Conservation (phyloP, 1,140 invertebrate species). For the Hydropsyche tenuis region DNA sequence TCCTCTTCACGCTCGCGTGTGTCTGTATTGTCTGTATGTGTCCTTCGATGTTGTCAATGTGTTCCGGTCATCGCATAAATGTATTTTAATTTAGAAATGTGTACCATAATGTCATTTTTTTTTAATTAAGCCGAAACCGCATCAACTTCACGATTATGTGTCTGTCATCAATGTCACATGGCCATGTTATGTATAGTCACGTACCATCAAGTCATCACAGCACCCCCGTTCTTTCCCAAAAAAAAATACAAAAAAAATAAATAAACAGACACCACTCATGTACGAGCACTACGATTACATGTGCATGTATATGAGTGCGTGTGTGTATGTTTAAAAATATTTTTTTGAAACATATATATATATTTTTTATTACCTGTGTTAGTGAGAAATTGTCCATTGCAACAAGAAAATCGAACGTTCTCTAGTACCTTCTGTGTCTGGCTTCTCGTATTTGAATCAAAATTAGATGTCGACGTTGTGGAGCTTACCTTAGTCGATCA, state of each 20-base stretch:
- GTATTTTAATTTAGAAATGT: not conserved
- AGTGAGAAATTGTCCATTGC: constrained; percentile 51
- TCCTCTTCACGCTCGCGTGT: constrained; percentile 31
- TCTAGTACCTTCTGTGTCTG: constrained; percentile 47
- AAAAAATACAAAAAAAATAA: not conserved
- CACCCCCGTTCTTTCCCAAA: constrained; percentile 20
- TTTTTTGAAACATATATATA: too few relatives aligned
- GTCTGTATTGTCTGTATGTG: constrained; percentile 13
- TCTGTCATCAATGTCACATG: constrained; percentile 4
- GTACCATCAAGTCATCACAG: constrained; percentile 28
- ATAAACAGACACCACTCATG: too few relatives aligned
- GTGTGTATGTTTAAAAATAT: constrained; percentile 4
- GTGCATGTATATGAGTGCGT: constrained; percentile 38
- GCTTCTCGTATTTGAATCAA: constrained; percentile 31
- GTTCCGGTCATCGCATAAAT: not conserved
- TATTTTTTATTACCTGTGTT: constrained; percentile 39
- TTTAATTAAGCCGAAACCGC: too few relatives aligned
- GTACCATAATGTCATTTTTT: not conserved
- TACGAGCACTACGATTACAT: constrained; percentile 35
- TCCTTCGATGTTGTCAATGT: not conserved
- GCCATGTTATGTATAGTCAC: constrained; percentile 6
- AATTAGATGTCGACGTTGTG: constrained; percentile 38
- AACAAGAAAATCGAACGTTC: constrained; percentile 42
- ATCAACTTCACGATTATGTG: not conserved
- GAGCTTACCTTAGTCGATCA: constrained; percentile 43